These are phyloP conservation scores for Cassiopea xamachana DNA, from an alignment of 30 jellyfish, hydroid and myxozoan genomes.

Conservation along the genomic window DNA sequence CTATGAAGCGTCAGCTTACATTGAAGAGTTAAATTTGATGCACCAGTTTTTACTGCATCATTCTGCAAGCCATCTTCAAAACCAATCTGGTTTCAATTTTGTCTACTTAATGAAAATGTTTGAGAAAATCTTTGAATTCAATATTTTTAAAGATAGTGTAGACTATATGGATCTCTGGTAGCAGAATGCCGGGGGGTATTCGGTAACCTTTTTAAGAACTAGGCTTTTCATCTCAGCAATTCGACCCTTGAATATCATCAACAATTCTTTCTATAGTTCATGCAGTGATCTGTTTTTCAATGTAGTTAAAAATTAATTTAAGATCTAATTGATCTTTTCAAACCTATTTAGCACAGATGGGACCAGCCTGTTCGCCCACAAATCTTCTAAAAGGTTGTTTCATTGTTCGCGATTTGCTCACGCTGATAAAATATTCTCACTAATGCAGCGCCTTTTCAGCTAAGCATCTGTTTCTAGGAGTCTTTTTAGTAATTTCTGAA, in stretches of 20 bases:
- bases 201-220: background rate
- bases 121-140: no score
- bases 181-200: background rate
- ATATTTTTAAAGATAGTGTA: no score
- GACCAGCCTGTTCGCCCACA: conserved; percentile 58
- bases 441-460: background rate
- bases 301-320: conserved; percentile 8
- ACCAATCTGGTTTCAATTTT: no score
- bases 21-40: no score
- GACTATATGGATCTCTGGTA: background rate
- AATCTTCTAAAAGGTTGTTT: conserved; percentile 9
- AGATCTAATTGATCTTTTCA: background rate
- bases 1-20: no score
- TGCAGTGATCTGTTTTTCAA: background rate
- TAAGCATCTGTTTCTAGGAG: background rate
- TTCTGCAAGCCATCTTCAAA: no score
- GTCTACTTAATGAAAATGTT: no score
- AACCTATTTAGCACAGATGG: conserved; percentile 52
- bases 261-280: background rate
- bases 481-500: no score
- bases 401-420: background rate
- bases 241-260: background rate
- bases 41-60: no score
- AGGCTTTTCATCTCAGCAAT: no score
- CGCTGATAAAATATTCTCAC: background rate